These are phyloP conservation scores for Sander lucioperca DNA, from an alignment of 2,113 vertebrate genomes.

Conservation along the genomic window DNA sequence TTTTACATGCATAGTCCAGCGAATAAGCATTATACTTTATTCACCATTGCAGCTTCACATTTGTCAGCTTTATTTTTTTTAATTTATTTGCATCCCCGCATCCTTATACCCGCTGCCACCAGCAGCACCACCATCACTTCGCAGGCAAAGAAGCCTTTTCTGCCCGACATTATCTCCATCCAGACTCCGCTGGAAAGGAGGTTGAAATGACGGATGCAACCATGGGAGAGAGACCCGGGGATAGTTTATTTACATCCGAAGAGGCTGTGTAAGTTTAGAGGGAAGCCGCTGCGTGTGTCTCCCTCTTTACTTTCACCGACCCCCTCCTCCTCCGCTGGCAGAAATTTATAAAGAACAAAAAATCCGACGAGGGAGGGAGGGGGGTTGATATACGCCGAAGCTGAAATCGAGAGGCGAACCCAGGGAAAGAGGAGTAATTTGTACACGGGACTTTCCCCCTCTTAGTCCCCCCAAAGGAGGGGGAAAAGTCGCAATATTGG, in stretches of 20 bases:
- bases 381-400: slow-evolving; percentile 86
- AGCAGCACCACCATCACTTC: slow-evolving; percentile 78
- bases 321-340: slow-evolving; percentile 84
- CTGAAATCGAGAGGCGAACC: slow-evolving; percentile 88
- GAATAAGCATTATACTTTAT: slow-evolving; percentile 6
- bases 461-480: slow-evolving; percentile 87
- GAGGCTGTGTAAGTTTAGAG: slow-evolving; percentile 79
- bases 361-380: slow-evolving; percentile 85
- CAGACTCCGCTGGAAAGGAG: slow-evolving; percentile 78
- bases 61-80: slow-evolving; percentile 39
- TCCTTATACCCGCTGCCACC: slow-evolving; percentile 71
- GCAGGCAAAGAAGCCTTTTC: slow-evolving; percentile 74
- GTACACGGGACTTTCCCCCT: slow-evolving; percentile 88
- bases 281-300: slow-evolving; percentile 78
- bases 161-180: slow-evolving; percentile 81
- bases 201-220: slow-evolving; percentile 79
- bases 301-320: slow-evolving; percentile 82
- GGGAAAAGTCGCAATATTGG: slow-evolving; percentile 87
- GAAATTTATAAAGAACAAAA: slow-evolving; percentile 89
- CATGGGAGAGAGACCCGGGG: slow-evolving; percentile 70
- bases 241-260: slow-evolving; percentile 72
- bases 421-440: slow-evolving; percentile 87
- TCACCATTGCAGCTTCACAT: slow-evolving; percentile 13
- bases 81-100: slow-evolving; percentile 62
- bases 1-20: background rate